These are phyloP conservation scores for Pipistrellus pygmaeus DNA, from an alignment of 2,797 vertebrate species.

Conservation along the genomic window DNA sequence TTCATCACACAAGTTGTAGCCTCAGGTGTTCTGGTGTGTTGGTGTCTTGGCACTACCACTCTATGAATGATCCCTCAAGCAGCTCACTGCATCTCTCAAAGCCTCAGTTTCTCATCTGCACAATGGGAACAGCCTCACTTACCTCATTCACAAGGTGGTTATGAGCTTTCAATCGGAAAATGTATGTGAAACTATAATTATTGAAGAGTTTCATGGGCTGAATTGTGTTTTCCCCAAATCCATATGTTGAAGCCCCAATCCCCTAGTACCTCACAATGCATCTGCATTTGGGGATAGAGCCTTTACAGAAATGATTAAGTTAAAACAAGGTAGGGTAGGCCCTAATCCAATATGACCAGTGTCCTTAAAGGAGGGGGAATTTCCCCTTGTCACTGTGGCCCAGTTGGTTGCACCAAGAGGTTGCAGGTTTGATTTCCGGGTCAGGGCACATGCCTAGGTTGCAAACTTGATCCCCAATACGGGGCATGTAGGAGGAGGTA, in stretches of 20 bases:
- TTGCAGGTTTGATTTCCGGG: not conserved
- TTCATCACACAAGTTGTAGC: not conserved
- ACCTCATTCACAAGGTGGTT: not conserved
- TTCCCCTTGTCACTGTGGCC: not conserved
- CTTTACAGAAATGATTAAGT: not conserved
- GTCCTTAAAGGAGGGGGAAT: conserved; percentile 1
- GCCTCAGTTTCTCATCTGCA: not conserved
- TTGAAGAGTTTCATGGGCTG: not conserved
- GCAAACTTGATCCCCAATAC: not conserved
- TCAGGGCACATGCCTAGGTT: not conserved
- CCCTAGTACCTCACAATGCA: not conserved
- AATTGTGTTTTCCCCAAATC: not conserved
- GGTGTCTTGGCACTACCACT: not conserved
- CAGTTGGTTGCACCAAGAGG: not conserved
- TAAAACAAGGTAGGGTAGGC: not conserved
- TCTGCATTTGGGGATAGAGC: not conserved
- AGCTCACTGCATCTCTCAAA: not conserved
- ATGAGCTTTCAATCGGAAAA: not conserved
- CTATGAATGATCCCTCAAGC: not conserved
- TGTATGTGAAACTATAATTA: not conserved
- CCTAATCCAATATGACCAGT: not conserved
- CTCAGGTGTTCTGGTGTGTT: not conserved
- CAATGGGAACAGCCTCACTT: not conserved
- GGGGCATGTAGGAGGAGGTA: not conserved
- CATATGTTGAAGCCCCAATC: not conserved